These are phyloP conservation scores for Manduca sexta DNA, from an alignment of 1,140 invertebrate species.

Conservation along the genomic window DNA sequence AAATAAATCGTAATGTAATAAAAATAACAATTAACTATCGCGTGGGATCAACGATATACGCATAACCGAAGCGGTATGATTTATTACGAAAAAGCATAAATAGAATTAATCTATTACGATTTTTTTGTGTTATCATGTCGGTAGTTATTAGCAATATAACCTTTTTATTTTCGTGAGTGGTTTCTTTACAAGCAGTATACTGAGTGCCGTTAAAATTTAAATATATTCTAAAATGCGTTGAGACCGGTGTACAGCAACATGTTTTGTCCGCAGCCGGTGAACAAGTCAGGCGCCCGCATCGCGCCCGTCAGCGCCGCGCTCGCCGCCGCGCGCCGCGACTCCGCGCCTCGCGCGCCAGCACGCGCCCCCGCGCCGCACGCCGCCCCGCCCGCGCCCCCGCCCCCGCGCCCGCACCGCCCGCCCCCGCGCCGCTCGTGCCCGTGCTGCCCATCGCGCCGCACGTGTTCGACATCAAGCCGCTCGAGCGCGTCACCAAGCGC, in stretches of 20 bases:
- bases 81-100: too few species aligned
- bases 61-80: too few species aligned
- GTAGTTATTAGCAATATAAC: too few species aligned
- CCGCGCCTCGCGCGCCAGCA: constrained; percentile 37
- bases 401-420: constrained; percentile 1
- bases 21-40: too few species aligned
- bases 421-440: constrained; percentile 8
- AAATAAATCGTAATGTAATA: too few species aligned
- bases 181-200: too few species aligned
- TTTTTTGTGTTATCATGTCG: too few species aligned
- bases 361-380: constrained; percentile 7
- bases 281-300: constrained; percentile 68
- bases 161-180: too few species aligned
- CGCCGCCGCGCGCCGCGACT: constrained; percentile 67
- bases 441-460: constrained; percentile 40
- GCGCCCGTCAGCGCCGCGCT: constrained; percentile 78
- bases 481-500: constrained; percentile 53
- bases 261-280: constrained; percentile 42
- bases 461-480: constrained; percentile 59
- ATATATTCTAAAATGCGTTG: too few species aligned
- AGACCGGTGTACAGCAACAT: not conserved
- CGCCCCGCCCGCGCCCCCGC: constrained; percentile 7
- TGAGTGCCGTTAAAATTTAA: too few species aligned
- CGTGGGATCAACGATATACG: too few species aligned
- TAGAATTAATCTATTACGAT: too few species aligned